Evolutionary conservation across 2,113 vertebrate species (phyloP).

Genomic region (Vulpes vulpes): DNA sequence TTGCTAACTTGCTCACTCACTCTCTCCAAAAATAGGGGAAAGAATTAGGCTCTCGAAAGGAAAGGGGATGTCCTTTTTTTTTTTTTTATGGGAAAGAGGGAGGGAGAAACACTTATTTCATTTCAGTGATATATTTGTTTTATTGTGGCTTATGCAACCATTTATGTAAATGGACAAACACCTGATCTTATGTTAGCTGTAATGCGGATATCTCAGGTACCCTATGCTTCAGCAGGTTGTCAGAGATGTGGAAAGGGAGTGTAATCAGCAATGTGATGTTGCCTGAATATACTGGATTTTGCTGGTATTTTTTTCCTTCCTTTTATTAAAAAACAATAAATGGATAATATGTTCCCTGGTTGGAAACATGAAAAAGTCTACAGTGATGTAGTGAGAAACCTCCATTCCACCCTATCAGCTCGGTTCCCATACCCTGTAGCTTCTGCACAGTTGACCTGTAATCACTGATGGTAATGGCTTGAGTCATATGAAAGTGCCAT

Average conservation of each 20-base stretch:
- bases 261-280: neutral
- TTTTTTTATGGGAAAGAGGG: neutral
- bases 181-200: neutral
- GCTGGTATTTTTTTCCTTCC: neutral
- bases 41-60: neutral
- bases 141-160: neutral
- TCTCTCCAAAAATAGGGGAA: neutral
- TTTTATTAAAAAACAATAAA: neutral
- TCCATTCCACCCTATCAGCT: neutral
- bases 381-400: neutral
- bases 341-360: neutral
- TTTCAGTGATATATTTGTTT: neutral
- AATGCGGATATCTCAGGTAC: neutral
- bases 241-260: neutral
- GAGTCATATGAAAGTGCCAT: neutral
- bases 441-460: neutral
- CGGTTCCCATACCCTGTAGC: fast-evolving
- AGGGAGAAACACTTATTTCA: neutral
- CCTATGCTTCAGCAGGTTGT: neutral
- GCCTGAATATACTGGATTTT: neutral
- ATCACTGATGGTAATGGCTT: too few relatives aligned
- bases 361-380: neutral
- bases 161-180: neutral
- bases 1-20: neutral
- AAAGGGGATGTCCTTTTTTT: neutral